Conservation (phyloP, 1,140 invertebrate genomes). For the Temnothorax nylanderi region DNA sequence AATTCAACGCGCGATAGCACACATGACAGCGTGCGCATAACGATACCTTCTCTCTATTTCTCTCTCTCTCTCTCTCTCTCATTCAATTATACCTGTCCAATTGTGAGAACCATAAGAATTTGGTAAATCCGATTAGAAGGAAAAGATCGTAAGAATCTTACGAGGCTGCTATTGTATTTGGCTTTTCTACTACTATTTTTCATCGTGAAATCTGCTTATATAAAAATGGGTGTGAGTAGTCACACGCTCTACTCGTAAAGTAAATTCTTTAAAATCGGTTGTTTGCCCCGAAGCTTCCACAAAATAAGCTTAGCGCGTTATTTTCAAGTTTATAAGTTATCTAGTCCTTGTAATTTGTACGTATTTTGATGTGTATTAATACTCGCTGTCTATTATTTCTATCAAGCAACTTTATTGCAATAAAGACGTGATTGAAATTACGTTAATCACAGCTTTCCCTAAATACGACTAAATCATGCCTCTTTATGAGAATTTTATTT, state of each 20-base stretch:
- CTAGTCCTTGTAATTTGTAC: not conserved
- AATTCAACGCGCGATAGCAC: constrained; percentile 1
- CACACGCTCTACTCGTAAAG: not conserved
- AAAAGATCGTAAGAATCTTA: not conserved
- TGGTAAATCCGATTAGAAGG: not conserved
- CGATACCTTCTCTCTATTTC: not conserved
- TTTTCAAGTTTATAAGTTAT: not conserved
- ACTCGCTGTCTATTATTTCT: not conserved
- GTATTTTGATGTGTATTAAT: not conserved
- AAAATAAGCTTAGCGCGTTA: too few relatives aligned
- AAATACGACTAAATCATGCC: not conserved
- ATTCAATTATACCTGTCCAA: not conserved
- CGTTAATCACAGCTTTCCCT: not conserved
- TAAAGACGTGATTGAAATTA: not conserved
- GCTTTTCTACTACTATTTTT: not conserved
- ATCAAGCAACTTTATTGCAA: not conserved
- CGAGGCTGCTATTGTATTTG: not conserved
- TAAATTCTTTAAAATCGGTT: not conserved
- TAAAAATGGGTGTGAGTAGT: not conserved
- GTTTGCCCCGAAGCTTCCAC: not conserved
- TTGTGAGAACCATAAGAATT: constrained; percentile 5
- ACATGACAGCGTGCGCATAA: not conserved
- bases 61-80: not conserved
- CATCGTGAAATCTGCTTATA: not conserved
- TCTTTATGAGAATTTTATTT: not conserved